Percentiles rank a stretch among this genome's conserved stretches.
Conservation (phyloP, 2,888 invertebrate genomes). For the Dryococelus australis region DNA sequence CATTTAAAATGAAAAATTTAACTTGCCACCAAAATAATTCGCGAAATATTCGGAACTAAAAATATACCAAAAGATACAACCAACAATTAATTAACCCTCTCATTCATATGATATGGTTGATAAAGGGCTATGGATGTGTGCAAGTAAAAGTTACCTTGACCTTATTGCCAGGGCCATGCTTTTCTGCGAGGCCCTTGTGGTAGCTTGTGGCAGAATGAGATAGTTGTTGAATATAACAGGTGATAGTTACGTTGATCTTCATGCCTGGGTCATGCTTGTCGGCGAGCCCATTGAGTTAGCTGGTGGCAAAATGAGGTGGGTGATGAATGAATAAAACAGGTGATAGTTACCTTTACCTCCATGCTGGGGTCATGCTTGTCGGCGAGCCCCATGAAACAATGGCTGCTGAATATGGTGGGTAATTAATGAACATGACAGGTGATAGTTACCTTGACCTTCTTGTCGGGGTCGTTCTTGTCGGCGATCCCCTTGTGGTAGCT, state of each 20-base stretch:
- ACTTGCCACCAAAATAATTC: too few relatives aligned
- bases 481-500: slow-evolving; percentile 65
- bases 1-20: too few relatives aligned
- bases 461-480: slow-evolving; percentile 71
- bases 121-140: too few relatives aligned
- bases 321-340: too few relatives aligned
- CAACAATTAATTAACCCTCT: too few relatives aligned
- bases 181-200: slow-evolving; percentile 68
- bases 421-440: too few relatives aligned
- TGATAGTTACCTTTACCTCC: slow-evolving; percentile 73
- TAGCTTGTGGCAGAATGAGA: slow-evolving; percentile 55
- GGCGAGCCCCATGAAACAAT: slow-evolving; percentile 65
- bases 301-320: slow-evolving; percentile 48
- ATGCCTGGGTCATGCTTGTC: slow-evolving; percentile 73
- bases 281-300: slow-evolving; percentile 65
- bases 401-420: slow-evolving; percentile 47
- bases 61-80: too few relatives aligned
- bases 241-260: slow-evolving; percentile 80
- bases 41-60: too few relatives aligned
- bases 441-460: slow-evolving; percentile 75
- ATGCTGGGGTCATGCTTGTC: slow-evolving; percentile 73
- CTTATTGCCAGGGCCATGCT: slow-evolving; percentile 73
- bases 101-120: too few relatives aligned
- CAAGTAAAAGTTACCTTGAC: slow-evolving; percentile 68
- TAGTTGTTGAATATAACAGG: too few relatives aligned